These are phyloP conservation scores for Homalodisca vitripennis DNA, from an alignment of 1,140 invertebrate genomes.

Conservation along the genomic window DNA sequence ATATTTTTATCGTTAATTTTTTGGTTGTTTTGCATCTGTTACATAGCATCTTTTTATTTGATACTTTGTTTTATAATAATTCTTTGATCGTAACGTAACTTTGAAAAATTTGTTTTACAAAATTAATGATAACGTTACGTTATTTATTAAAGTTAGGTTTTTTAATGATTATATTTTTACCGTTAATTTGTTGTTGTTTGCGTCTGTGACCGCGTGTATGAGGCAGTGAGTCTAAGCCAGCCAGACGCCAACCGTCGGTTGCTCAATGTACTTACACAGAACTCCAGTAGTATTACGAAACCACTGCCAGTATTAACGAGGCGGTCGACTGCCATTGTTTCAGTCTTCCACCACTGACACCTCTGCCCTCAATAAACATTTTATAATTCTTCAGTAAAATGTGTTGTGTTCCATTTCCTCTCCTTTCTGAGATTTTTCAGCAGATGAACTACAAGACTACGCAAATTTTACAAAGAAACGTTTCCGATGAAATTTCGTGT, in stretches of 20 bases:
- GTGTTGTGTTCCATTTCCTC: neutral
- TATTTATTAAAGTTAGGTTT: neutral
- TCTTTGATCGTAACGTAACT: neutral
- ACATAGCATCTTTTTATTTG: too few species aligned
- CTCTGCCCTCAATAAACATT: conserved; percentile 23
- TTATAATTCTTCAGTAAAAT: conserved; percentile 22
- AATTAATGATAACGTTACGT: neutral
- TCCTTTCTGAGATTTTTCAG: too few species aligned
- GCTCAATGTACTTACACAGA: conserved; percentile 21
- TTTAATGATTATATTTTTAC: neutral
- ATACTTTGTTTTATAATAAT: too few species aligned
- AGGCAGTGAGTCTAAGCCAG: neutral
- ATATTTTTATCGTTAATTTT: too few species aligned
- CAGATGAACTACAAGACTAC: too few species aligned
- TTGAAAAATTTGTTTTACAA: neutral
- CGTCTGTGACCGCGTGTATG: neutral
- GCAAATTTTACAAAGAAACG: too few species aligned
- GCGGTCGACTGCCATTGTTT: neutral
- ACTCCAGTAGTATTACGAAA: conserved; percentile 15
- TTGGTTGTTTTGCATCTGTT: too few species aligned
- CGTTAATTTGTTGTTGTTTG: neutral
- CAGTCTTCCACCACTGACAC: conserved; percentile 9
- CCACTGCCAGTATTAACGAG: conserved; percentile 18
- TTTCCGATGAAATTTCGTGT: too few species aligned
- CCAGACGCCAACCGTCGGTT: neutral